Evolutionary conservation across 2,888 invertebrate species (phyloP).

Genomic region (Blomia tropicalis): DNA sequence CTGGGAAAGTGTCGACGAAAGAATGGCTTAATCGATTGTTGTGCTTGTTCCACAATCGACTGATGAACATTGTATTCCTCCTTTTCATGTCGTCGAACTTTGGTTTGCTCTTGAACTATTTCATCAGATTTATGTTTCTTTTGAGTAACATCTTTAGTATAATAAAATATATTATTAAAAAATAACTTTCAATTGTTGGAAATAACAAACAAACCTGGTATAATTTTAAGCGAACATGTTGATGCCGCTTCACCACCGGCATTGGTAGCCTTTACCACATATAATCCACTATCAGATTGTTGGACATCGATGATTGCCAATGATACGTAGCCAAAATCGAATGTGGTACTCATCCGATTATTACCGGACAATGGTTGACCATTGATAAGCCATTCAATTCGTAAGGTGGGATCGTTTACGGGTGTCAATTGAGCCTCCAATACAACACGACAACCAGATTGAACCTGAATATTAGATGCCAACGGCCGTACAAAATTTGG

Average conservation of each 20-base stretch:
- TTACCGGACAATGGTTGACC: conserved; percentile 87
- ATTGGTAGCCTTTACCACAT: conserved; percentile 77
- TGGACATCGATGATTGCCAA: conserved; percentile 95
- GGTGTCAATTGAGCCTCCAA: conserved; percentile 82
- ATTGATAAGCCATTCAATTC: conserved; percentile 64
- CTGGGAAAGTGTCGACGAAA: conserved; percentile 9
- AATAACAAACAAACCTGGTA: conserved; percentile 15
- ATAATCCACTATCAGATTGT: conserved; percentile 91
- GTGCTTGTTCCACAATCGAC: neutral
- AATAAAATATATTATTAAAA: no score
- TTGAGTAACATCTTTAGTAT: neutral
- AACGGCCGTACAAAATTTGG: conserved; percentile 41
- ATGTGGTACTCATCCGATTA: conserved; percentile 79
- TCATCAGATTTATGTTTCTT: neutral
- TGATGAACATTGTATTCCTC: neutral
- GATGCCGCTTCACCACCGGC: conserved; percentile 76
- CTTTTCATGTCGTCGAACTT: neutral
- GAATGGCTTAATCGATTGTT: neutral
- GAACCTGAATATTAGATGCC: conserved; percentile 64
- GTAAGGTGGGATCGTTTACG: conserved; percentile 80
- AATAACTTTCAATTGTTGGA: no score
- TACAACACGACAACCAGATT: conserved; percentile 78
- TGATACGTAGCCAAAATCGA: conserved; percentile 97
- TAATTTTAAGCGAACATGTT: conserved; percentile 50
- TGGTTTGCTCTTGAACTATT: neutral